Base-by-base conservation (phyloP, 2,113 vertebrate genomes). In the Mormyrus lacerda region DNA sequence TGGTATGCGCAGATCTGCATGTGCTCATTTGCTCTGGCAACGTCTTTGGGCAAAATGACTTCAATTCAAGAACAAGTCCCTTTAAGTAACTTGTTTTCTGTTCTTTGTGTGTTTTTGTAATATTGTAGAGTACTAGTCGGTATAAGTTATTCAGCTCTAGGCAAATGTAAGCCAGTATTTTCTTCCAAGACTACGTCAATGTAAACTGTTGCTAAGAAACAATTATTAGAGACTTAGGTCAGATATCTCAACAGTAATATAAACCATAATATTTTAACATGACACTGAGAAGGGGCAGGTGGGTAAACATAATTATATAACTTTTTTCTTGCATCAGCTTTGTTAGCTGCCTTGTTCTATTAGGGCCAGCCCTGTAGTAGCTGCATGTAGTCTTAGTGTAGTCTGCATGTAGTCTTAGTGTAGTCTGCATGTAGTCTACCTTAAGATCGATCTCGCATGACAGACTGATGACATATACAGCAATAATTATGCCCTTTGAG, bases 401-500 rank as follows among this genome's bases (percentile, higher is more conserved):
- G n/a, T n/a, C n/a, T n/a, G n/a, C n/a, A n/a, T n/a, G n/a, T n/a
- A n/a, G n/a, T n/a, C n/a, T n/a, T n/a, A n/a, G n/a, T n/a, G n/a
- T n/a, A n/a, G n/a, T n/a, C 73, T 79, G 35, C 73, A 79, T 79
- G 73, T 17, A 69, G 61, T 11, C 10, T 69, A 79, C 4, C 31
- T 27, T 3, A 13, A 79, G 73, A 79, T 76, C 27, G 69, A 76
- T 42, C 35, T 79, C 39, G 31, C 35, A 42, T 79, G 73, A 79
- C 35, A 79, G 31, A 39, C 35, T 79, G 61, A 31, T 79, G 35
- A 55, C 15, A 87, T 87, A 19, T 39, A 19, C 88, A 11, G n/a
- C 39, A 88, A 73, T 89, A 83, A 83, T 89, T 48, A 89, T 89
- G 73, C 73, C 88, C 69, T 83, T 58, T 44, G 88, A 31, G 31